Conservation (phyloP, 2,888 invertebrate genomes). For the Thysanoteuthis rhombus region DNA sequence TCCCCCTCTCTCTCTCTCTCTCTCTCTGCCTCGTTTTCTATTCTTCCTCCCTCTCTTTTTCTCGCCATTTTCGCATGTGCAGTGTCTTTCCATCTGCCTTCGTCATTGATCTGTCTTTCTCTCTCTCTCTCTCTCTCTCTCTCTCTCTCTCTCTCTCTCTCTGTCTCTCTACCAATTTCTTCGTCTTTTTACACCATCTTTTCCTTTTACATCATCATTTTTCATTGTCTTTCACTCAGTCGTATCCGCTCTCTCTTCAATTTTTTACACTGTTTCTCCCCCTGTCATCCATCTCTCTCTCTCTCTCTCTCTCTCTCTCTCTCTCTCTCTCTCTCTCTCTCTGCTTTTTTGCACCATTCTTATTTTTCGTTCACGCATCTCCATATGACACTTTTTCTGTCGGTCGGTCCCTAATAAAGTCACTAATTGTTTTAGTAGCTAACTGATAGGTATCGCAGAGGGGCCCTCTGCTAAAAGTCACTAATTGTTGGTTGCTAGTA, state of each 20-base stretch:
- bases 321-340: background rate
- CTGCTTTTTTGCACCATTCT: too few relatives aligned
- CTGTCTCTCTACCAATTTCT: background rate
- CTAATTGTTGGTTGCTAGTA: too few relatives aligned
- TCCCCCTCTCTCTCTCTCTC: background rate
- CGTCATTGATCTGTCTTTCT: background rate
- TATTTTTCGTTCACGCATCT: too few relatives aligned
- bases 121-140: background rate
- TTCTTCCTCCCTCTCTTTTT: background rate
- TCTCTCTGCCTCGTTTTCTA: background rate
- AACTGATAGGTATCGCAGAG: too few relatives aligned
- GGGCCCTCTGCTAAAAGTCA: too few relatives aligned
- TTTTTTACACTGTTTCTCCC: background rate
- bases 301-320: background rate
- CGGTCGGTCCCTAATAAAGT: too few relatives aligned
- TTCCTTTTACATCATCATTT: background rate
- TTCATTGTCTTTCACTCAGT: accelerated
- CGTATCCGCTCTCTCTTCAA: background rate
- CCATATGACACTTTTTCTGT: too few relatives aligned
- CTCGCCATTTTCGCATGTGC: too few relatives aligned
- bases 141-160: background rate
- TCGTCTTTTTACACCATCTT: background rate
- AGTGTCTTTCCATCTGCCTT: background rate
- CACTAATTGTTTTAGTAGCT: too few relatives aligned
- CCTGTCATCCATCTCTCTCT: background rate